Evolutionary conservation across 23 tunicate genomes (phyloP).

Genomic region (Trididemnum miniatum): DNA sequence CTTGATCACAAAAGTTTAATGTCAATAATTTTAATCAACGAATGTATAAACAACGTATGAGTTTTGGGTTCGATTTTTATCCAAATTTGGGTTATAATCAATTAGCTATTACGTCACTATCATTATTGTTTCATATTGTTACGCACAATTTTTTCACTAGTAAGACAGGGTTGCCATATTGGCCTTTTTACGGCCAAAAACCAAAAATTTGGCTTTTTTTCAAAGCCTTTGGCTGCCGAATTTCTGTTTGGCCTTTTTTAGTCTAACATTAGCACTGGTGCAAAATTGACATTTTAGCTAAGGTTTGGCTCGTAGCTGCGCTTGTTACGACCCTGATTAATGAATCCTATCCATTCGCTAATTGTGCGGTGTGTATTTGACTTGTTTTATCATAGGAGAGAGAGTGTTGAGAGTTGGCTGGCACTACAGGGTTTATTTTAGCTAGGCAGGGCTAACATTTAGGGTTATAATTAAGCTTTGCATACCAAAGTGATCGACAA

Average conservation of each 20-base stretch:
- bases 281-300: not conserved
- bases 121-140: too few species aligned
- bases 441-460: not conserved
- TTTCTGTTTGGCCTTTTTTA: conserved; percentile 22
- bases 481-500: not conserved
- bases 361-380: conserved; percentile 1
- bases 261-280: not conserved
- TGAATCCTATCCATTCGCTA: not conserved
- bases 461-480: not conserved
- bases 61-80: too few species aligned
- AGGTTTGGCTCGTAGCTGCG: not conserved
- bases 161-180: conserved; percentile 35
- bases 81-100: too few species aligned
- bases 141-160: too few species aligned
- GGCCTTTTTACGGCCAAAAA: conserved; percentile 27
- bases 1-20: too few species aligned
- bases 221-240: conserved; percentile 13
- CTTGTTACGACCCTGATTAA: not conserved
- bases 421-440: too few species aligned
- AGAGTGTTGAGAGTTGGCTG: not conserved
- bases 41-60: too few species aligned
- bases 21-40: too few species aligned
- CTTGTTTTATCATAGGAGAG: not conserved
- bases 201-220: conserved; percentile 25
- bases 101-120: too few species aligned